Evolutionary conservation across 2,888 invertebrate species (phyloP).

Genomic region (Cataglyphis cursor): DNA sequence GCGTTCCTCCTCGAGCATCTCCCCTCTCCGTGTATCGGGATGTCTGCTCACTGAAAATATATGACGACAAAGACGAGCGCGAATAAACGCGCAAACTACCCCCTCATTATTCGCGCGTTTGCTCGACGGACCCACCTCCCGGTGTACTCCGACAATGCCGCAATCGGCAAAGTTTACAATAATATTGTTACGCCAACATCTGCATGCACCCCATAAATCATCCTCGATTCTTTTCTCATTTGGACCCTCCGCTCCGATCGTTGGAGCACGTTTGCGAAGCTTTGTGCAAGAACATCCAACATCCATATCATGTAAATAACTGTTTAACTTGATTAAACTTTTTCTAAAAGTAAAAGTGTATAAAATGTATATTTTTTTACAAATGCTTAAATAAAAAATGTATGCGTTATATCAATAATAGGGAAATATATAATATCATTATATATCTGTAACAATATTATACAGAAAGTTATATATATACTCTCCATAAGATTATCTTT

Average conservation of each 20-base stretch:
- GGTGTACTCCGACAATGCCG: constrained; percentile 67
- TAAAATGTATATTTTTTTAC: not conserved
- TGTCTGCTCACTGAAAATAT: constrained; percentile 60
- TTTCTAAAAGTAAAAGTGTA: not conserved
- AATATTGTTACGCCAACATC: constrained; percentile 67
- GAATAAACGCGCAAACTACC: constrained; percentile 33
- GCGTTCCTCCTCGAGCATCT: constrained; percentile 36
- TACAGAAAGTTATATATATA: no score
- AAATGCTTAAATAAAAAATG: no score
- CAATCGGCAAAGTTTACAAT: constrained; percentile 71
- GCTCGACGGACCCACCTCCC: constrained; percentile 51
- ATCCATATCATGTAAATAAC: not conserved
- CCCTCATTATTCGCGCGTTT: constrained; percentile 68
- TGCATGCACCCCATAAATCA: constrained; percentile 72
- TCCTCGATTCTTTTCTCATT: constrained; percentile 67
- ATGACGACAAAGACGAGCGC: constrained; percentile 48
- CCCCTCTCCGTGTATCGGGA: constrained; percentile 54
- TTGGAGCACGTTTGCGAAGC: not conserved
- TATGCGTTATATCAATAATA: no score
- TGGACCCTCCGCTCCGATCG: constrained; percentile 42
- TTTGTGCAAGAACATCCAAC: not conserved
- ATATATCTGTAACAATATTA: not conserved
- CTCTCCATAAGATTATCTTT: not conserved
- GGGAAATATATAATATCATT: no score
- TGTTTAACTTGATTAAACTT: not conserved